phyloP scores from a whole-genome alignment of 1,140 invertebrate genomes.

The Whitmania pigra region DNA sequence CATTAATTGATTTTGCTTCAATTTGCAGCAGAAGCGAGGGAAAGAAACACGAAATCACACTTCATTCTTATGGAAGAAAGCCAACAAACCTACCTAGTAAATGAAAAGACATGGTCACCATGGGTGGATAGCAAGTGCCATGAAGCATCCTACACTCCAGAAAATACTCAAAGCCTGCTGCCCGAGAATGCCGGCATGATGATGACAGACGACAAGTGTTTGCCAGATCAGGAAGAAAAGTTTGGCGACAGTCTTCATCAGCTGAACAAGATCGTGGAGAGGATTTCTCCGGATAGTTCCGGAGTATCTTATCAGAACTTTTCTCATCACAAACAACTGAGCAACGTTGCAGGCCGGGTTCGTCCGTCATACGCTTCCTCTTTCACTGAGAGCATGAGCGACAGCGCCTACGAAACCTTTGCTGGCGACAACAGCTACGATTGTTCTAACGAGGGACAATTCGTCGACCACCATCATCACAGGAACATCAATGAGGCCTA shows the following conservation, averaged over 20 bases:
- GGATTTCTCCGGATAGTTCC: conserved; percentile 15
- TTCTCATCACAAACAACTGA: not conserved
- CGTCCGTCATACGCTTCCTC: conserved; percentile 1
- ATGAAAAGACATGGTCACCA: conserved; percentile 5
- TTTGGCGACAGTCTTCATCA: conserved; percentile 17
- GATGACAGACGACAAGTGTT: not conserved
- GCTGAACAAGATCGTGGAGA: conserved; percentile 19
- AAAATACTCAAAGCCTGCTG: not conserved
- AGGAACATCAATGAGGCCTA: not conserved
- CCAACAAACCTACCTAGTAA: not conserved
- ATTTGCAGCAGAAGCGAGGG: too few species aligned
- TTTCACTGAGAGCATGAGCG: conserved; percentile 6
- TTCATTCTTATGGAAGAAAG: conserved; percentile 6
- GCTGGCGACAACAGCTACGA: conserved; percentile 5
- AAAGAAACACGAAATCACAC: not conserved
- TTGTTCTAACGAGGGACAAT: not conserved
- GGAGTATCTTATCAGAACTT: conserved; percentile 7
- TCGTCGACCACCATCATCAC: not conserved
- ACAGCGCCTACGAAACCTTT: conserved; percentile 17
- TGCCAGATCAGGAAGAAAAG: not conserved
- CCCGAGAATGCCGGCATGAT: not conserved
- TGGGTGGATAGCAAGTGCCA: conserved; percentile 4
- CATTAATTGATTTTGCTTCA: too few species aligned
- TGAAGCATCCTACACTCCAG: not conserved
- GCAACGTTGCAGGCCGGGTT: not conserved